Evolutionary conservation across 1,140 invertebrate species (phyloP).

Genomic region (Aplysia californica): DNA sequence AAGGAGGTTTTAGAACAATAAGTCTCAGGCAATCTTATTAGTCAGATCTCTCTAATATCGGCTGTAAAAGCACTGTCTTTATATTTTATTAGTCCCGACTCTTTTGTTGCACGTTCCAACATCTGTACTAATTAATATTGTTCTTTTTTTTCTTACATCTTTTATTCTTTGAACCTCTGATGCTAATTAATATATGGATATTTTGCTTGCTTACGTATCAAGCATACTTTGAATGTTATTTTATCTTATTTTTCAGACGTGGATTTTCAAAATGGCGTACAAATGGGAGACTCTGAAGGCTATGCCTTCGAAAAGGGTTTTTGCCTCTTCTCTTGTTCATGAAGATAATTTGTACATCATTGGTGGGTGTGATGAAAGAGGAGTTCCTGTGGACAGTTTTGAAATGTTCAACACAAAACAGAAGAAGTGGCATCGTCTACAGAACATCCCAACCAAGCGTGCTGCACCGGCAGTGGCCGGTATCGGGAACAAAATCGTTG

Average conservation of each 20-base stretch:
- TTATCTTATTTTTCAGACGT: not conserved
- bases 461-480: slow-evolving; percentile 56
- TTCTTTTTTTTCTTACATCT: not conserved
- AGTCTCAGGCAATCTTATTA: too few species aligned
- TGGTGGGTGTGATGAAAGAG: slow-evolving; percentile 64
- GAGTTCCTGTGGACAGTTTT: slow-evolving; percentile 55
- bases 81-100: too few species aligned
- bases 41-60: too few species aligned
- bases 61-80: too few species aligned
- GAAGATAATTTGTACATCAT: slow-evolving; percentile 55
- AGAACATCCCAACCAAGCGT: slow-evolving; percentile 59
- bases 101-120: too few species aligned
- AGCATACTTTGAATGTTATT: not conserved
- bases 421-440: slow-evolving; percentile 56
- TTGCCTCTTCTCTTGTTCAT: slow-evolving; percentile 51
- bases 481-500: slow-evolving; percentile 58
- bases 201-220: not conserved
- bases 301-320: slow-evolving; percentile 61
- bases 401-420: slow-evolving; percentile 56
- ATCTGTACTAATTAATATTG: not conserved
- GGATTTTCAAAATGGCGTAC: slow-evolving; percentile 17
- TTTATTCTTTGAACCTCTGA: not conserved
- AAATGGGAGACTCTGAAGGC: slow-evolving; percentile 40
- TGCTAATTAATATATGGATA: not conserved
- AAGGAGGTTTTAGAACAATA: too few species aligned